These are phyloP conservation scores for Ciona savignyi DNA, from an alignment of 23 tunicate genomes.

Conservation along the genomic window DNA sequence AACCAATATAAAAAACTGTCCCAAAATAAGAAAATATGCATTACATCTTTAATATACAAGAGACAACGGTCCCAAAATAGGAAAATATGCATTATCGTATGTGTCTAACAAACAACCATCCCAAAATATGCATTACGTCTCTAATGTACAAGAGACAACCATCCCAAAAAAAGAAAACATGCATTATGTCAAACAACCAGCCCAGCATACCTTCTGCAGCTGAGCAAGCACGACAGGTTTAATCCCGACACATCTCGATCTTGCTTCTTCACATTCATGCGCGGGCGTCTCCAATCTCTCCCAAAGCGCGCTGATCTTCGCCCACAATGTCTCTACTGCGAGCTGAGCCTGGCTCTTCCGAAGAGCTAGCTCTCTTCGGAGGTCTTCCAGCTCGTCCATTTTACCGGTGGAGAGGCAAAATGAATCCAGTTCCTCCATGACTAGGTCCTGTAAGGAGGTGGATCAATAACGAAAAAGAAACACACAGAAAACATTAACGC, in stretches of 20 bases:
- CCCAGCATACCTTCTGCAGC: conserved; percentile 31
- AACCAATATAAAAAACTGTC: too few relatives aligned
- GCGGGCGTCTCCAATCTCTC: conserved; percentile 44
- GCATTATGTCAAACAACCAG: background rate
- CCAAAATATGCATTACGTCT: too few relatives aligned
- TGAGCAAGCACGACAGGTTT: conserved; percentile 32
- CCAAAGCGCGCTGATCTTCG: conserved; percentile 48
- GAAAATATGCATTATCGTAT: too few relatives aligned
- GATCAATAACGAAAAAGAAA: too few relatives aligned
- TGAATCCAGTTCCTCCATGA: conserved; percentile 41
- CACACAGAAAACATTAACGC: too few relatives aligned
- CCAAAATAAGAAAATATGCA: too few relatives aligned
- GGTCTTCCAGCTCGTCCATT: conserved; percentile 56
- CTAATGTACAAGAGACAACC: background rate
- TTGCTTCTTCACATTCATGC: conserved; percentile 16
- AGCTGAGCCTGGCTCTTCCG: conserved; percentile 30
- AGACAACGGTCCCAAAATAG: too few relatives aligned
- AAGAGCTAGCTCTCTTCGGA: conserved; percentile 29
- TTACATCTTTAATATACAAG: too few relatives aligned
- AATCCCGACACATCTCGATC: conserved; percentile 31
- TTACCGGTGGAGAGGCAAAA: conserved; percentile 37
- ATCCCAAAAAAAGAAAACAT: background rate
- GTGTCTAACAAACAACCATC: background rate
- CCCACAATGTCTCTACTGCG: conserved; percentile 47
- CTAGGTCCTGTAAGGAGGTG: conserved; percentile 22